Conservation (phyloP, 2,797 vertebrate genomes). For the Semotilus atromaculatus region DNA sequence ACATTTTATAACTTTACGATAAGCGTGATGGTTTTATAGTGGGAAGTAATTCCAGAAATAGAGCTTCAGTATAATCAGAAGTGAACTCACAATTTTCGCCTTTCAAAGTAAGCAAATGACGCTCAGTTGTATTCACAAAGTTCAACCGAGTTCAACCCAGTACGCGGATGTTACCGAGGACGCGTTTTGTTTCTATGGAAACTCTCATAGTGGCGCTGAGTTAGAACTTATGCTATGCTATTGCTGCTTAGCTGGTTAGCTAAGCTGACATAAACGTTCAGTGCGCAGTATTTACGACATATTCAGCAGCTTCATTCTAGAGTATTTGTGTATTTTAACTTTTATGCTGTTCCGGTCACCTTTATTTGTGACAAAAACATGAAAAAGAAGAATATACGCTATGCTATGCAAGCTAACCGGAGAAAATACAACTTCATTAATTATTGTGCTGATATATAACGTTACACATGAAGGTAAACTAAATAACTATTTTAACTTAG, state of each 20-base stretch:
- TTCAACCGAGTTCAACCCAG: too few relatives aligned
- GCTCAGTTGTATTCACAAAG: neutral
- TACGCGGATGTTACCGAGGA: neutral
- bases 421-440: neutral
- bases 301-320: neutral
- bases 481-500: neutral
- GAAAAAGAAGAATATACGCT: neutral
- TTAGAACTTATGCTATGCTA: neutral
- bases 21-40: neutral
- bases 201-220: neutral
- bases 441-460: neutral
- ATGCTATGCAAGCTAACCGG: neutral
- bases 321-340: neutral
- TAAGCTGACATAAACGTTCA: neutral
- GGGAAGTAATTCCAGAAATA: neutral
- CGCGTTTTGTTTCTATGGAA: conserved; percentile 61
- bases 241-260: neutral
- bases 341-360: neutral
- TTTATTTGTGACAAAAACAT: neutral
- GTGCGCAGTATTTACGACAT: neutral
- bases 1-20: neutral
- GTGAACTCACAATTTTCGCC: neutral
- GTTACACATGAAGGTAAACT: neutral
- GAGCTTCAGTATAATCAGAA: neutral
- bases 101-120: neutral